These are phyloP conservation scores for Cheilosia vernalis DNA, from an alignment of 2,888 invertebrate genomes.

Conservation along the genomic window DNA sequence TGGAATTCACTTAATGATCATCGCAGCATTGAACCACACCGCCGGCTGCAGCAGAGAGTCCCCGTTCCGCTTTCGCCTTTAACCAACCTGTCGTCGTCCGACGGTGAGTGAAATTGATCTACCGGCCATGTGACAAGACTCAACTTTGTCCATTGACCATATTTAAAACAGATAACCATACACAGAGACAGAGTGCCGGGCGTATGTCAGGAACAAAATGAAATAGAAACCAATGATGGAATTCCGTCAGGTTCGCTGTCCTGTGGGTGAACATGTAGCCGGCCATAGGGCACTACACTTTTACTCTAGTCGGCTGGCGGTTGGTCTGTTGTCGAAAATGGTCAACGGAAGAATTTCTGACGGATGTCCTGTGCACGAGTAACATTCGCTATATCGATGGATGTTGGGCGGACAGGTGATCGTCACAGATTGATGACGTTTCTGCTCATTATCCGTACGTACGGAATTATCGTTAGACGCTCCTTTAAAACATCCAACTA, in stretches of 20 bases:
- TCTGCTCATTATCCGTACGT: constrained; percentile 47
- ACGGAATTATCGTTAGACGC: constrained; percentile 28
- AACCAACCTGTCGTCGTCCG: constrained; percentile 68
- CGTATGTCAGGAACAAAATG: constrained; percentile 60
- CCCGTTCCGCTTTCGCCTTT: constrained; percentile 51
- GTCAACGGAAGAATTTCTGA: constrained; percentile 52
- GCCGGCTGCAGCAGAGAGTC: neutral
- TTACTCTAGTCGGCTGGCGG: constrained; percentile 60
- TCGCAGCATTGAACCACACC: constrained; percentile 22
- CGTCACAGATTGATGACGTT: constrained; percentile 30
- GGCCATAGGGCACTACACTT: constrained; percentile 54
- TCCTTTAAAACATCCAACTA: constrained; percentile 1
- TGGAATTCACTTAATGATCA: constrained; percentile 69
- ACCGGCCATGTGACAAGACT: constrained; percentile 67
- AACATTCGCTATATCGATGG: constrained; percentile 10
- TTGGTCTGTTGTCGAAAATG: constrained; percentile 46
- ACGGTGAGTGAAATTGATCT: constrained; percentile 70
- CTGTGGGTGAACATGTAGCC: constrained; percentile 58
- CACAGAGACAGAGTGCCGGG: constrained; percentile 32
- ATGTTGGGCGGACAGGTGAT: constrained; percentile 16
- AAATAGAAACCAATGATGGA: constrained; percentile 62
- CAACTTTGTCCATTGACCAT: constrained; percentile 70
- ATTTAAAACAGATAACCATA: constrained; percentile 71
- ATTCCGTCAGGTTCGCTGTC: constrained; percentile 47
- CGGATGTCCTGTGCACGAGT: constrained; percentile 16